These are phyloP conservation scores for Ellobius talpinus DNA, from an alignment of 2,113 vertebrate genomes.

Conservation along the genomic window DNA sequence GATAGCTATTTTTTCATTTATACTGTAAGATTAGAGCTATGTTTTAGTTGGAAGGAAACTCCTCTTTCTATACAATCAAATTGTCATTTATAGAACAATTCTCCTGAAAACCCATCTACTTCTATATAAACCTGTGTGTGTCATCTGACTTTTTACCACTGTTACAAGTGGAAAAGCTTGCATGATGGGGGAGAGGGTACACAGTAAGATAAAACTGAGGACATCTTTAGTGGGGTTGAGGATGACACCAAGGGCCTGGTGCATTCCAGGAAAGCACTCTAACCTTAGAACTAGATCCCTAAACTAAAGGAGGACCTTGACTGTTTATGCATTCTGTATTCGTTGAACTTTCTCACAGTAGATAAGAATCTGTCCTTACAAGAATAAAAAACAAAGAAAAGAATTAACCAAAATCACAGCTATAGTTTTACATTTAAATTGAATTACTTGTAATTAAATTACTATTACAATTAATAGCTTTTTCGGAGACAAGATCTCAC, in stretches of 20 bases:
- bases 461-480: background rate
- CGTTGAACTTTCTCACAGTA: background rate
- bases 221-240: background rate
- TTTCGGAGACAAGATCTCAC: background rate
- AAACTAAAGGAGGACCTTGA: background rate
- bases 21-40: background rate
- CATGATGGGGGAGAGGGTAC: background rate
- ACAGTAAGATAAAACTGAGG: background rate
- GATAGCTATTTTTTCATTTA: conserved; percentile 40
- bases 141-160: background rate
- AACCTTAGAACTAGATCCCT: background rate
- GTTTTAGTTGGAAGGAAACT: background rate
- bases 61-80: conserved; percentile 42
- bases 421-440: background rate
- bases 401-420: background rate
- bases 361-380: background rate
- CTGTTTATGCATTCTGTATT: background rate
- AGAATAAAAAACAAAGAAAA: background rate
- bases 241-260: background rate
- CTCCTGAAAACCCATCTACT: background rate
- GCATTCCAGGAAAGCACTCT: background rate
- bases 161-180: background rate
- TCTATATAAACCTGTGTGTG: background rate
- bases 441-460: background rate
- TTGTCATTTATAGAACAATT: conserved; percentile 27